These are phyloP conservation scores for Lepus americanus DNA, from an alignment of 2,113 vertebrate genomes.

Conservation along the genomic window DNA sequence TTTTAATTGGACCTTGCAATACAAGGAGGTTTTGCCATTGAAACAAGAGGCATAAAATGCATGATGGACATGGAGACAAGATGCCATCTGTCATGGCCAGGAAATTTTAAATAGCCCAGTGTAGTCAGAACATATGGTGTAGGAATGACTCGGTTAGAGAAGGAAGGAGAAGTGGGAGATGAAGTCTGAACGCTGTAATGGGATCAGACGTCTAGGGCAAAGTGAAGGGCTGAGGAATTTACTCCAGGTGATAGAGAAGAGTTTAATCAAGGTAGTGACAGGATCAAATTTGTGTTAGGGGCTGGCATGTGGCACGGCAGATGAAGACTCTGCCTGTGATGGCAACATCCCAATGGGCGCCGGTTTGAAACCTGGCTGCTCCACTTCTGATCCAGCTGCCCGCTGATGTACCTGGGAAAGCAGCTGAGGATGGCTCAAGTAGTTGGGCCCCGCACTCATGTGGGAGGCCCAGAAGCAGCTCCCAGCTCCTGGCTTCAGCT, in stretches of 20 bases:
- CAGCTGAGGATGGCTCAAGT: too few relatives aligned
- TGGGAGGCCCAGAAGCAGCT: too few relatives aligned
- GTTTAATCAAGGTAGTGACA: not conserved
- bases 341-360: too few relatives aligned
- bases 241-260: not conserved
- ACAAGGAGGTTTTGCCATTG: not conserved
- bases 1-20: not conserved
- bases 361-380: too few relatives aligned
- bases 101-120: constrained; percentile 4
- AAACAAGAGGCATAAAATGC: constrained; percentile 13
- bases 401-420: too few relatives aligned
- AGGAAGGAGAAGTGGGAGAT: not conserved
- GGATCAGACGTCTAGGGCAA: not conserved
- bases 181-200: not conserved
- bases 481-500: too few relatives aligned
- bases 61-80: not conserved
- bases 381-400: too few relatives aligned
- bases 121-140: constrained; percentile 15
- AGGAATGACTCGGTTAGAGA: not conserved
- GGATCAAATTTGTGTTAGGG: not conserved
- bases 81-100: constrained; percentile 53
- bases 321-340: too few relatives aligned
- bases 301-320: too few relatives aligned
- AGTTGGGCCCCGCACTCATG: too few relatives aligned
- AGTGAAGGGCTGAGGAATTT: not conserved